phyloP scores from a whole-genome alignment of 2,113 vertebrate species.

The Chrysemys picta region DNA sequence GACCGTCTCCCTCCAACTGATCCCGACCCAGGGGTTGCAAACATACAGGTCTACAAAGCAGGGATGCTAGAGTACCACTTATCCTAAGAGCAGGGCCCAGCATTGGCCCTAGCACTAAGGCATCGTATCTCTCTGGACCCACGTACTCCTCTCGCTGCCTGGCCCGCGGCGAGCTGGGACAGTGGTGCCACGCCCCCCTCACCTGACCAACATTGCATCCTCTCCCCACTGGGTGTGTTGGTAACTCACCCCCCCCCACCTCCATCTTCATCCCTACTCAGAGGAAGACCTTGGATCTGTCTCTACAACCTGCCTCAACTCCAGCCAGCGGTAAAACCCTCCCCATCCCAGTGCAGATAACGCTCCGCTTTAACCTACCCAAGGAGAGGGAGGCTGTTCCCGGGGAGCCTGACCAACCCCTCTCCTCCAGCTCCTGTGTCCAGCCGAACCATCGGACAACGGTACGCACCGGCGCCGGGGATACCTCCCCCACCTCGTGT shows the following conservation, averaged over 20 bases:
- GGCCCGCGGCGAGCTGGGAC: neutral
- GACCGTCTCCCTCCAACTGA: neutral
- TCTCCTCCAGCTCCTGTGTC: slow-evolving; percentile 75
- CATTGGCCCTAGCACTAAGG: neutral
- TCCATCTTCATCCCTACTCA: slow-evolving; percentile 85
- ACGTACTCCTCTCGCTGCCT: neutral
- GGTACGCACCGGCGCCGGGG: slow-evolving; percentile 64
- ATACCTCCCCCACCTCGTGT: neutral
- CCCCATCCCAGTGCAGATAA: slow-evolving; percentile 91
- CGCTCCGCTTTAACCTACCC: slow-evolving; percentile 79
- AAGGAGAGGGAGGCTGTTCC: slow-evolving; percentile 77
- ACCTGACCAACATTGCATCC: slow-evolving; percentile 9
- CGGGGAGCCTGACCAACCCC: slow-evolving; percentile 74
- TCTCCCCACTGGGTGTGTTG: slow-evolving; percentile 10
- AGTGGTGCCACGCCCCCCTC: neutral
- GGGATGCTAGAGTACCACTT: neutral
- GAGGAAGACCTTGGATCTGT: slow-evolving; percentile 94
- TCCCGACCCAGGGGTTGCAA: neutral
- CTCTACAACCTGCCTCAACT: slow-evolving; percentile 86
- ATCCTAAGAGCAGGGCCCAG: neutral
- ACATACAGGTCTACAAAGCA: neutral
- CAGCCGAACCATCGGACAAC: slow-evolving; percentile 72
- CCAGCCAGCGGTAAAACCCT: slow-evolving; percentile 96
- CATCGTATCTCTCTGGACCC: slow-evolving; percentile 19
- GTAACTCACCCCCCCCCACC: slow-evolving; percentile 60